Evolutionary conservation across 1,140 invertebrate genomes (phyloP).

Genomic region (Drosophila mauritiana): DNA sequence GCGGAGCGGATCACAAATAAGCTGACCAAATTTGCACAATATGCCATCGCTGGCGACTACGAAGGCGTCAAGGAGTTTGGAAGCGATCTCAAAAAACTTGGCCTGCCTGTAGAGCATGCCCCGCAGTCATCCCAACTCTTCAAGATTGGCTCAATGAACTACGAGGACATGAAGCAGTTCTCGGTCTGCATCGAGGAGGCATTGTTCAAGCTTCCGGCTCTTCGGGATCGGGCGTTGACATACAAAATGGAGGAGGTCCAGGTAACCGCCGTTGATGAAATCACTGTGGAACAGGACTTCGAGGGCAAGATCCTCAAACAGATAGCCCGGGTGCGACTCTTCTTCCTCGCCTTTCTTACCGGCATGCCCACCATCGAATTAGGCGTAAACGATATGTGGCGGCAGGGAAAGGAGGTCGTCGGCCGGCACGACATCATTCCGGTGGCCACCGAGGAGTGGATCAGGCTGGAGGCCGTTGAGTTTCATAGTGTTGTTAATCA

Average conservation of each 20-base stretch:
- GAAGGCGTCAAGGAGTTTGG: conserved; percentile 96
- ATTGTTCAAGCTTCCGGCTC: conserved; percentile 92
- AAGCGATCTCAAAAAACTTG: conserved; percentile 95
- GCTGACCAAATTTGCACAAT: conserved; percentile 96
- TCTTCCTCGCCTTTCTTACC: conserved; percentile 96
- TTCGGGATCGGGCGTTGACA: conserved; percentile 94
- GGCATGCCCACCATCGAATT: conserved; percentile 98
- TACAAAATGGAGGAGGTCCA: conserved; percentile 99
- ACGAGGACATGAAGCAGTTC: conserved; percentile 96
- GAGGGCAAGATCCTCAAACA: conserved; percentile 95
- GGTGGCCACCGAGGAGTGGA: conserved; percentile 99
- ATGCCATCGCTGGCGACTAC: conserved; percentile 96
- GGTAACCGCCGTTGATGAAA: conserved; percentile 97
- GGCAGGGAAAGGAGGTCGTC: conserved; percentile 99
- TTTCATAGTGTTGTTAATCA: conserved; percentile 97
- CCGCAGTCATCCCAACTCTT: conserved; percentile 98
- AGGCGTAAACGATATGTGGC: conserved; percentile 97
- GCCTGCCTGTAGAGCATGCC: conserved; percentile 98
- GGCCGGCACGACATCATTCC: conserved; percentile 99
- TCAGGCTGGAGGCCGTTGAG: conserved; percentile 96
- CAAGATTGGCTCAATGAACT: conserved; percentile 96
- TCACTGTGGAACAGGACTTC: conserved; percentile 96
- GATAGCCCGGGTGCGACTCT: conserved; percentile 96
- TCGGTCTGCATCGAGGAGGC: conserved; percentile 95
- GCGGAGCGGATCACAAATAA: conserved; percentile 95